Percentiles rank a stretch among this genome's conserved stretches.
phyloP scores from a whole-genome alignment of 2,113 vertebrate species.

The Harpagus bidentatus region DNA sequence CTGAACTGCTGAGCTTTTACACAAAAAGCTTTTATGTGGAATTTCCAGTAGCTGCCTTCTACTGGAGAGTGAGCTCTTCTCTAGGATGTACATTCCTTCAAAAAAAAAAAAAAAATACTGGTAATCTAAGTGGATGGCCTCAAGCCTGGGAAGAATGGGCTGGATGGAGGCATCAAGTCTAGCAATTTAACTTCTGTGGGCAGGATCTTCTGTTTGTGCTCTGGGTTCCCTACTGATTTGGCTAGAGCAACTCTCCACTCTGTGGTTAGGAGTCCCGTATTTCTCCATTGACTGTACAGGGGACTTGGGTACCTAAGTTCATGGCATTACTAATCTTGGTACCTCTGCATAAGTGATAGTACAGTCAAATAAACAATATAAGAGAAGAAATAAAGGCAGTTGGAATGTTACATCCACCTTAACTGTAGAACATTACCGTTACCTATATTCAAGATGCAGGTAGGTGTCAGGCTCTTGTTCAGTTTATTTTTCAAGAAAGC shows the following conservation, averaged over 20 bases:
- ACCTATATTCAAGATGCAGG: neutral
- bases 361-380: neutral
- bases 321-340: accelerated
- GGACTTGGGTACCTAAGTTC: neutral
- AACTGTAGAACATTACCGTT: accelerated
- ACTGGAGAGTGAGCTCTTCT: neutral
- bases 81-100: accelerated
- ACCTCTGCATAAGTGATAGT: neutral
- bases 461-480: neutral
- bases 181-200: neutral
- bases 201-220: neutral
- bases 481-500: neutral
- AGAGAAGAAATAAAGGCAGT: neutral
- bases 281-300: neutral
- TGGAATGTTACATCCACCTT: neutral
- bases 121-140: neutral
- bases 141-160: neutral
- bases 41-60: neutral
- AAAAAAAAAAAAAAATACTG: no score
- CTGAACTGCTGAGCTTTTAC: neutral
- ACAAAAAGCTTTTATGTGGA: neutral
- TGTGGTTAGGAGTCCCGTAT: neutral
- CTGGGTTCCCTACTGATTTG: neutral
- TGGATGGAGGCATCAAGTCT: neutral
- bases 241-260: accelerated